phyloP scores from a whole-genome alignment of 2,888 invertebrate species.

The Argyresthia albistria region DNA sequence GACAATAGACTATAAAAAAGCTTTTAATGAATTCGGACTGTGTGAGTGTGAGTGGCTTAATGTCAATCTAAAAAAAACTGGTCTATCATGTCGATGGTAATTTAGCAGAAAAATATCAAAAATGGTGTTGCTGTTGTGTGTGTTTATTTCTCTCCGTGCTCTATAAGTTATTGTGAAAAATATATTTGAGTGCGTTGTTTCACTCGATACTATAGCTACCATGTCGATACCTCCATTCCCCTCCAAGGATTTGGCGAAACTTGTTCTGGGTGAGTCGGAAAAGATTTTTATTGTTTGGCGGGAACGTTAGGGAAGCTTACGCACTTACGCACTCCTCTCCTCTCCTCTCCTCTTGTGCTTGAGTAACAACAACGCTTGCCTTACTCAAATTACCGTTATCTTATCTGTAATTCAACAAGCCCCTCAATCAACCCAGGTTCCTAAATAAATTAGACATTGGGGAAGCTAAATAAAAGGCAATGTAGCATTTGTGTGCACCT shows the following conservation, averaged over 20 bases:
- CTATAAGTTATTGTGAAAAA: too few relatives aligned
- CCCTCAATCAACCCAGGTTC: too few relatives aligned
- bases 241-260: slow-evolving; percentile 56
- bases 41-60: not conserved
- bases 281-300: slow-evolving; percentile 35
- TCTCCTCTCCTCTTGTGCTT: too few relatives aligned
- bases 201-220: slow-evolving; percentile 6
- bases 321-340: too few relatives aligned
- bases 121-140: too few relatives aligned
- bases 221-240: slow-evolving; percentile 59
- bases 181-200: too few relatives aligned
- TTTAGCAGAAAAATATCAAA: not conserved
- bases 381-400: not conserved
- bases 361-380: not conserved
- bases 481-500: too few relatives aligned
- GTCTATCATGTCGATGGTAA: slow-evolving; percentile 1
- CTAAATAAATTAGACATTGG: too few relatives aligned
- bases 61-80: slow-evolving; percentile 1
- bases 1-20: too few relatives aligned
- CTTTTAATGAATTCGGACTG: too few relatives aligned
- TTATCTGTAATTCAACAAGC: not conserved
- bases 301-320: slow-evolving; percentile 27
- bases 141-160: too few relatives aligned
- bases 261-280: slow-evolving; percentile 48
- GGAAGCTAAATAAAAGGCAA: too few relatives aligned